These are phyloP conservation scores for Coendou prehensilis DNA, from an alignment of 2,797 vertebrate species.

Conservation along the genomic window DNA sequence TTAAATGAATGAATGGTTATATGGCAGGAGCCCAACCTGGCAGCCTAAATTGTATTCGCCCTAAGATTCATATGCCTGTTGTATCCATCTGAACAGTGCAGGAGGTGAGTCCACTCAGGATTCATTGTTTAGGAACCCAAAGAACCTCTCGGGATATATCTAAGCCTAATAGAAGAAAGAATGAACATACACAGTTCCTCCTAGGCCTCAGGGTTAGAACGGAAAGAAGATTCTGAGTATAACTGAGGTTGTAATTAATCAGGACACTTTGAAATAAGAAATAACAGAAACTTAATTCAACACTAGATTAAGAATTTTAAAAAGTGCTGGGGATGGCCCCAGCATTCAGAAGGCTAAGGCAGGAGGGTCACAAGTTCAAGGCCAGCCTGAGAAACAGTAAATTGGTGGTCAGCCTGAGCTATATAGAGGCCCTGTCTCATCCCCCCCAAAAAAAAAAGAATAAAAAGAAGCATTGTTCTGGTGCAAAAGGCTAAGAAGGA, in stretches of 20 bases:
- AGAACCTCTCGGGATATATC: not conserved
- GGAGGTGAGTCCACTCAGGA: not conserved
- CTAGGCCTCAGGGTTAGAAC: not conserved
- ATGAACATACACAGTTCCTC: not conserved
- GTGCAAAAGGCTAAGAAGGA: not conserved
- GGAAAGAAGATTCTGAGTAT: not conserved
- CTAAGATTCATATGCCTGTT: not conserved
- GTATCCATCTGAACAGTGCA: not conserved
- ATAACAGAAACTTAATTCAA: constrained; percentile 21
- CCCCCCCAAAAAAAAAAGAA: not conserved
- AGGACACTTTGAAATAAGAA: constrained; percentile 40
- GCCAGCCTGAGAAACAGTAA: not conserved
- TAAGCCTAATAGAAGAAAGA: constrained; percentile 35
- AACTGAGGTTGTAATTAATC: constrained; percentile 42
- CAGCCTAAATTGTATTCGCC: constrained; percentile 1
- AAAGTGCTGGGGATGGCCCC: not conserved
- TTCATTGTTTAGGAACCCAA: constrained; percentile 58
- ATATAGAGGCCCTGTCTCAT: not conserved
- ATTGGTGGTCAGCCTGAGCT: not conserved
- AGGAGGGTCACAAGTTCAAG: not conserved
- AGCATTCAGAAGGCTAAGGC: not conserved
- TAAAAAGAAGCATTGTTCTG: not conserved
- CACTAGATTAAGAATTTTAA: not conserved
- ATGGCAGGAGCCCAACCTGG: not conserved
- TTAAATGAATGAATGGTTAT: constrained; percentile 57